Evolutionary conservation across 1,140 invertebrate genomes (phyloP), one percentile per base, ranked within the genome.

Genomic region (Holotrichia oblita): DNA sequence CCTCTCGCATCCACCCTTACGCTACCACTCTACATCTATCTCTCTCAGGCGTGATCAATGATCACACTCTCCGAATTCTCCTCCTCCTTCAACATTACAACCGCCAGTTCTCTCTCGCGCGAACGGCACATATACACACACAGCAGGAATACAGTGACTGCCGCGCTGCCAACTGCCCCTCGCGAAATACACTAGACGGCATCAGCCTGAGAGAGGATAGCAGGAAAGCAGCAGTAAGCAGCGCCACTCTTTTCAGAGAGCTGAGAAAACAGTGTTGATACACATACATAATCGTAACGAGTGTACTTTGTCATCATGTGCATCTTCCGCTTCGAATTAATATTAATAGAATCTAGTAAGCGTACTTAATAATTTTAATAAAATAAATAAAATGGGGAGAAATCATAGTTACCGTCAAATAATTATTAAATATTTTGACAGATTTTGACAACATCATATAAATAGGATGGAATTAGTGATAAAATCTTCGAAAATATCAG

Each of bases 1-100:
- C n/a, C 27, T 34, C 27, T 34, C 27, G 27, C 27, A 34, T 34
- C 27, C 27, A 34, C 27, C 27, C 27, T 34, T 34, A 34, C 4
- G 4, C 27, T 34, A 4, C 27, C 27, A 34, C 27, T 34, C 27
- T 34, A 34, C 42, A 40, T 77, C 83, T 77, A 82, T 83, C 81
- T 69, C 64, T 69, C 64, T 41, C 80, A 82, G 83, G 82, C 82
- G 80, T 83, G 83, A 84, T 84, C 83, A 83, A 83, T 84, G 83
- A 84, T 84, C 82, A 82, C 40, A 34, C 81, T 81, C 81, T 80
- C 79, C 48, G 42, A 44, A 55, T 17, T 17, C 61, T 69, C 61
- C 14, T 14, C 64, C 44, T 77, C 44, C 44, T 59, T 79, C 77
- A 76, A 80, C 76, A 77, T 64, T 69, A 78, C 72, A 61, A 24